Evolutionary conservation across 2,797 vertebrate genomes (phyloP), one percentile per base, ranked within the genome.

Genomic region (Capromys pilorides): DNA sequence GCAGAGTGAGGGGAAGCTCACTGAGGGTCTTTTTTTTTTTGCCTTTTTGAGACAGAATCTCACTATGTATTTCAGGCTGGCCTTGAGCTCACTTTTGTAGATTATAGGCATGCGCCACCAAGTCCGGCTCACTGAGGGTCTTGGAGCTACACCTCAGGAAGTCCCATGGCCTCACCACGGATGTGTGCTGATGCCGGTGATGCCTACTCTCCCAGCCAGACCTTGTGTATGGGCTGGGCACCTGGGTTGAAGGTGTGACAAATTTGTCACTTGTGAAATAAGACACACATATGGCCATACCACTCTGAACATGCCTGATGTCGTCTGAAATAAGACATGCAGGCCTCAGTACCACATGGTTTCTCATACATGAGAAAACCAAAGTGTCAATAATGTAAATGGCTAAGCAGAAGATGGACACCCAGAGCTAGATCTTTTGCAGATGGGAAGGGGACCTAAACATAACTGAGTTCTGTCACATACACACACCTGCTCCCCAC

Each of bases 101-200:
- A 45, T 45, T 45, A 45, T 45, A 45, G 45, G 45, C 45, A 45
- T 45, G 45, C 45, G 8, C 45, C 45, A 45, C 45, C 8, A 45
- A 45, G 45, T 8, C 45, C 45, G 45, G 16, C 75, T 54, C 26
- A 19, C 33, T 36, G 19, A 80, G 49, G 28, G 36, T 57, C 84
- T 94, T 87, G 36, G 67, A 69, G 59, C 41, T 86, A 49, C 61
- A 87, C 26, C 90, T 95, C 54, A 62, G 61, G 90, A 92, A 92
- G 49, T 39, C 73, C 89, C 18, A 57, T 5, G 73, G 67, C 66
- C 67, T 19, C 81, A 80, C 61, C 36, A 45, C 71, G 93, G 49
- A 94, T 62, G 26, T 6, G 16, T 2, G 64, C 12, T 36, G 64
- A 71, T 16, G 19, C n/a, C 39, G 67, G 67, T 33, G n/a, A 3